Evolutionary conservation across 2,888 invertebrate species (phyloP).

Genomic region (Barypeithes pellucidus): DNA sequence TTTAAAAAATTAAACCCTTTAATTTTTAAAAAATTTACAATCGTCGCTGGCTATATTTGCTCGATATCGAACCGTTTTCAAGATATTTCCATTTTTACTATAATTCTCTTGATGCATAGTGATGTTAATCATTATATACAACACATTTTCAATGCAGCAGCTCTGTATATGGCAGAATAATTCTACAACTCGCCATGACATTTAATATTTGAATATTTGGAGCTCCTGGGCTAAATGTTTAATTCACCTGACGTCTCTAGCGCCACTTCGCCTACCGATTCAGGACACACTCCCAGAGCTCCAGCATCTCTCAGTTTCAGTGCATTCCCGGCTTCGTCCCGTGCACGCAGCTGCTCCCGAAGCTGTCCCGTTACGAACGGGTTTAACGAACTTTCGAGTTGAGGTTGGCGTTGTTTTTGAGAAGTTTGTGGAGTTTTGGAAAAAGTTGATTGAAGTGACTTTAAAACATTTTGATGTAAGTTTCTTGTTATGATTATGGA

Average conservation of each 20-base stretch:
- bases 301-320: slow-evolving; percentile 34
- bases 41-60: too few species aligned
- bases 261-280: slow-evolving; percentile 37
- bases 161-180: too few species aligned
- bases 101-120: too few species aligned
- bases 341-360: slow-evolving; percentile 14
- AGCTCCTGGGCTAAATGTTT: slow-evolving; percentile 6
- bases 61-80: too few species aligned
- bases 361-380: not conserved
- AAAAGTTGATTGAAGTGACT: not conserved
- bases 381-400: slow-evolving; percentile 14
- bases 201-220: not conserved
- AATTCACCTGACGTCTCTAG: slow-evolving; percentile 19
- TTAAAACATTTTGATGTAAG: not conserved
- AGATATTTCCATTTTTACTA: too few species aligned
- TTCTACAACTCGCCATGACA: not conserved
- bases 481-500: not conserved
- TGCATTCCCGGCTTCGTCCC: slow-evolving; percentile 24
- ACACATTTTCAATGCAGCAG: too few species aligned
- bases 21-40: too few species aligned
- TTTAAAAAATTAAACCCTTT: too few species aligned
- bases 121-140: too few species aligned
- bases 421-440: not conserved
- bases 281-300: slow-evolving; percentile 24
- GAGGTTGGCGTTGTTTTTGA: slow-evolving; percentile 5